Conservation (phyloP, 2,797 vertebrate genomes). For the Cynodonichthys magdalenae region DNA sequence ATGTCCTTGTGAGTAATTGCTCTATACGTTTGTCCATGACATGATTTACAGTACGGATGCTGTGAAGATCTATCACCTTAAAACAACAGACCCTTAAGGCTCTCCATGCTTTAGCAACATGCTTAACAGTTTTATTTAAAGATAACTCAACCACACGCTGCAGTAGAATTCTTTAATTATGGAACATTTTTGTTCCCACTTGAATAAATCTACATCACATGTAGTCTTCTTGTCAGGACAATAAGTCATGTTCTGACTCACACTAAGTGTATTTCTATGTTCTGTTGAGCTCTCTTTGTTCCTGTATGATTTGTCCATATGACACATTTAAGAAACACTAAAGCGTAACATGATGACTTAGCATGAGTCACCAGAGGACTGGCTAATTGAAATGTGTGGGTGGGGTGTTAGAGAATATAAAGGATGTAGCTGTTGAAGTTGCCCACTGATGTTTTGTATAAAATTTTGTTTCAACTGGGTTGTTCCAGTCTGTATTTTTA, state of each 20-base stretch:
- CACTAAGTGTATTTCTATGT: conserved; percentile 40
- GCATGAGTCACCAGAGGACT: conserved; percentile 21
- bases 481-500: too few species aligned
- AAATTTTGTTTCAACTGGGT: background rate
- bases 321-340: conserved; percentile 25
- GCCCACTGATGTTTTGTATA: background rate
- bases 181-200: background rate
- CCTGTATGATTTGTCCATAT: conserved; percentile 28
- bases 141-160: background rate
- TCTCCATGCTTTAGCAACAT: background rate
- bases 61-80: background rate
- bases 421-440: conserved; percentile 13
- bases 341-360: conserved; percentile 10
- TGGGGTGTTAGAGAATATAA: conserved; percentile 24
- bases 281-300: conserved; percentile 13
- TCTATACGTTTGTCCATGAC: background rate
- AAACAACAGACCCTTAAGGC: background rate
- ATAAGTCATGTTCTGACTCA: conserved; percentile 6
- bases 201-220: background rate
- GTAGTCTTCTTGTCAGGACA: conserved; percentile 5
- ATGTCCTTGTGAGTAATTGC: background rate
- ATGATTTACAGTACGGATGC: background rate
- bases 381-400: conserved; percentile 39
- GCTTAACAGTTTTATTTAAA: conserved; percentile 1
- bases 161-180: conserved; percentile 20